Base-by-base conservation (phyloP, 2,888 invertebrate species). In the Latrodectus elegans region DNA sequence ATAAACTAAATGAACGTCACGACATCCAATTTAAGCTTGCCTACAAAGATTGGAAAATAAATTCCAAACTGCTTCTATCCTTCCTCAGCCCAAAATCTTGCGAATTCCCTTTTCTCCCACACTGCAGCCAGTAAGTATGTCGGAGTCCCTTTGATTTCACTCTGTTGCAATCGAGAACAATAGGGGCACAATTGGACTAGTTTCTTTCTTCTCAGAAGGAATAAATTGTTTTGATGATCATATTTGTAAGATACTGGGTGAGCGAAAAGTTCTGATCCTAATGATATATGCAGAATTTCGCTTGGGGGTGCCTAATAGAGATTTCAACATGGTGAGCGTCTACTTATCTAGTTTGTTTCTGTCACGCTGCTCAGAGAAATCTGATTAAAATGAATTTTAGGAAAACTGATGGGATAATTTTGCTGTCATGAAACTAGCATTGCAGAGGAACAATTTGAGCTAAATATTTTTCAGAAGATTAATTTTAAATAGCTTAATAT, bases 131-230 rank as follows among this genome's bases (percentile, higher is more conserved):
- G 14, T 11, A 38, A 70, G 70, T 15, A 8, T 60, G 60, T 60
- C 60, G 60, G 60, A 60, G 60, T 6, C n/a, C 10, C n/a, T 60
- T 60, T 60, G 60, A 60, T 15, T 60, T 60, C n/a, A 15, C n/a
- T 12, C 60, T 60, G n/a, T 15, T 60, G 60, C 60, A 60, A 60
- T 60, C 60, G 60, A 60, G 60, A 60, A 60, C 60, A 68, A 68
- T 38, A 17, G 68, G n/a, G 22, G 38, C 15, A 0, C 68, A 15
- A 38, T 68, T 17, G 26, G n/a, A 60, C 60, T 60, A 60, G 60
- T 60, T 60, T 60, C 60, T 12, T 60, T 60, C 60, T 60, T 60
- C 60, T 15, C 12, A n/a, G 60, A 60, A 60, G 12, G n/a, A 60
- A 60, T 60, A 60, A 60, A 60, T 60, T 60, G n/a, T 10, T 60